Percentiles rank a stretch among this genome's conserved stretches.
These are phyloP conservation scores for Aspiorhynchus laticeps DNA, from an alignment of 2,113 vertebrate genomes.

Conservation along the genomic window DNA sequence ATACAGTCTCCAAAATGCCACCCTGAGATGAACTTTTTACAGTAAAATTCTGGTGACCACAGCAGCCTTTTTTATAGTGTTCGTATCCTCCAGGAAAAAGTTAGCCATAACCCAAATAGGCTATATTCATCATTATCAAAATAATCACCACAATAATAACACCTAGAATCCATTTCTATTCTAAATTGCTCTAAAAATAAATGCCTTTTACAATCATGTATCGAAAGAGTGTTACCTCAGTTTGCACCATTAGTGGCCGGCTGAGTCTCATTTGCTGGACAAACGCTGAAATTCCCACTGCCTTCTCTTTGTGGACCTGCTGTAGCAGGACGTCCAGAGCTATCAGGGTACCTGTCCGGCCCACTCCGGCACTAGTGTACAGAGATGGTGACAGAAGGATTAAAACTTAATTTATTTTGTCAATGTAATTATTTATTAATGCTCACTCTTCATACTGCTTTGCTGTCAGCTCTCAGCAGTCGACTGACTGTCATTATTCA, in stretches of 20 bases:
- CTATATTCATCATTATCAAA: not conserved
- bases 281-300: slow-evolving; percentile 72
- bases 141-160: not conserved
- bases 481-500: not conserved
- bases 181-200: not conserved
- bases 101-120: not conserved
- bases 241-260: slow-evolving; percentile 86
- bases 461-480: not conserved
- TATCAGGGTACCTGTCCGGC: slow-evolving; percentile 84
- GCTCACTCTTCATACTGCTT: not conserved
- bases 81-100: not conserved
- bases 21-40: too few species aligned
- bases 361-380: slow-evolving; percentile 81
- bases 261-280: slow-evolving; percentile 79
- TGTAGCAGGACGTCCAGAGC: slow-evolving; percentile 81
- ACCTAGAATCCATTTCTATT: not conserved
- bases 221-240: slow-evolving; percentile 75
- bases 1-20: not conserved
- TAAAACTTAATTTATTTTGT: not conserved
- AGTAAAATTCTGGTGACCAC: not conserved
- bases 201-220: not conserved
- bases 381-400: not conserved
- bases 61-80: not conserved
- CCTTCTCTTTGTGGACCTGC: slow-evolving; percentile 71
- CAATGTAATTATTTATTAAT: not conserved